phyloP scores from a whole-genome alignment of 2,113 vertebrate genomes.

The Jaculus jaculus region DNA sequence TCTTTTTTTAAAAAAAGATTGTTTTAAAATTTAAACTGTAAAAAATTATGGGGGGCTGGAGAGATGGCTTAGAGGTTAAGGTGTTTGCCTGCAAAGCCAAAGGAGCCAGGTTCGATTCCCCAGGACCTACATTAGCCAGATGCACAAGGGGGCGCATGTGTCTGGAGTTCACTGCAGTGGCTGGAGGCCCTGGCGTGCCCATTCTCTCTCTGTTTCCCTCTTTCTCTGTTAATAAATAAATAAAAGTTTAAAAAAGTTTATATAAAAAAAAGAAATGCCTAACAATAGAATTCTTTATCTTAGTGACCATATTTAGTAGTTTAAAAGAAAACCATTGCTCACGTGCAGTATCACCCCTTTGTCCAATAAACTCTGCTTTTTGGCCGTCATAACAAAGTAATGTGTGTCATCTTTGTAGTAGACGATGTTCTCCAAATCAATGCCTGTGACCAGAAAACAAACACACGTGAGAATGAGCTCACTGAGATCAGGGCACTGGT shows the following conservation, averaged over 20 bases:
- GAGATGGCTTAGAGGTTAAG: no score
- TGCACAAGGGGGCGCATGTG: no score
- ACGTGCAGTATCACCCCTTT: conserved; percentile 98
- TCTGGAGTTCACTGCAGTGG: no score
- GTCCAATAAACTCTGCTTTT: conserved; percentile 98
- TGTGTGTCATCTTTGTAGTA: conserved; percentile 99
- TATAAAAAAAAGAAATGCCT: background rate
- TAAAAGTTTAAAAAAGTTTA: no score
- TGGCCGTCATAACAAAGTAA: conserved; percentile 99
- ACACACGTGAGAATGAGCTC: background rate
- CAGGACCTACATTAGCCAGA: no score
- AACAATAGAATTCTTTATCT: background rate
- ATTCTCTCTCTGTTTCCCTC: conserved; percentile 20
- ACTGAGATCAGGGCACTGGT: background rate
- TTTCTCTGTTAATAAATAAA: no score
- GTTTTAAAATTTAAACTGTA: conserved; percentile 28
- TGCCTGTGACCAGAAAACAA: conserved; percentile 86
- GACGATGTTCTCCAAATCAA: conserved; percentile 99
- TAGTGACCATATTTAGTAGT: background rate
- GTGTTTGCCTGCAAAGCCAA: no score
- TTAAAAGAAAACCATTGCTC: conserved; percentile 77
- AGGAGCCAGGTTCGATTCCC: no score
- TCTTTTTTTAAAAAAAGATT: no score
- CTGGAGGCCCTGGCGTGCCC: no score
- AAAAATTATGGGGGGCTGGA: no score